Percentiles rank a stretch among this genome's conserved stretches.
Conservation (phyloP, 2,888 invertebrate species). For the Ectemnius cavifrons region DNA sequence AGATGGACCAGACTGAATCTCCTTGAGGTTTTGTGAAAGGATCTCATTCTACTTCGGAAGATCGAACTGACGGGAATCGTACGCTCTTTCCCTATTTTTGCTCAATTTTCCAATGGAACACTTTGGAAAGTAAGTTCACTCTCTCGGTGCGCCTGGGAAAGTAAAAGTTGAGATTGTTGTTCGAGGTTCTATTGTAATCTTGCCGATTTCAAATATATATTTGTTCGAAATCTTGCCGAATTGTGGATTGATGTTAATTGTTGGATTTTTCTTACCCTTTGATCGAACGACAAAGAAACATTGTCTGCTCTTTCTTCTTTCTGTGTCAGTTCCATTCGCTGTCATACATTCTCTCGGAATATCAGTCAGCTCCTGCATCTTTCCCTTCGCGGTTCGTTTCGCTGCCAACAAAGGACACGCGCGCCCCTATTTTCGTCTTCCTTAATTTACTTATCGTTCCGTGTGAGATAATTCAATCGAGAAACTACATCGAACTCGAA, state of each 20-base stretch:
- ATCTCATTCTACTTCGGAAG: too few relatives aligned
- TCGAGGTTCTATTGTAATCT: slow-evolving; percentile 17
- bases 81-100: slow-evolving; percentile 15
- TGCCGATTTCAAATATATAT: slow-evolving; percentile 18
- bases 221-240: slow-evolving; percentile 18
- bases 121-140: not conserved
- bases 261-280: slow-evolving; percentile 15
- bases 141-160: slow-evolving; percentile 14
- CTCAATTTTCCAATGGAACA: not conserved
- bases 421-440: too few relatives aligned
- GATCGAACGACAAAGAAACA: not conserved
- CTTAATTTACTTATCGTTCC: too few relatives aligned
- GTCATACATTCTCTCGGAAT: not conserved
- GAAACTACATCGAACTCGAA: too few relatives aligned
- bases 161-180: slow-evolving; percentile 12
- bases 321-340: not conserved
- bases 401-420: too few relatives aligned
- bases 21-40: not conserved
- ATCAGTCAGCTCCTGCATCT: too few relatives aligned
- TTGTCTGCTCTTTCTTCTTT: not conserved
- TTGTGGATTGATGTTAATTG: not conserved
- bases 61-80: slow-evolving; percentile 13
- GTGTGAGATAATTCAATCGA: too few relatives aligned
- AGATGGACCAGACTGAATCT: slow-evolving; percentile 8
- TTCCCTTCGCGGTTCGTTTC: too few relatives aligned